Base-by-base conservation (phyloP, 35 echinoderm and acorn worm species). In the Ophioderma brevispina region DNA sequence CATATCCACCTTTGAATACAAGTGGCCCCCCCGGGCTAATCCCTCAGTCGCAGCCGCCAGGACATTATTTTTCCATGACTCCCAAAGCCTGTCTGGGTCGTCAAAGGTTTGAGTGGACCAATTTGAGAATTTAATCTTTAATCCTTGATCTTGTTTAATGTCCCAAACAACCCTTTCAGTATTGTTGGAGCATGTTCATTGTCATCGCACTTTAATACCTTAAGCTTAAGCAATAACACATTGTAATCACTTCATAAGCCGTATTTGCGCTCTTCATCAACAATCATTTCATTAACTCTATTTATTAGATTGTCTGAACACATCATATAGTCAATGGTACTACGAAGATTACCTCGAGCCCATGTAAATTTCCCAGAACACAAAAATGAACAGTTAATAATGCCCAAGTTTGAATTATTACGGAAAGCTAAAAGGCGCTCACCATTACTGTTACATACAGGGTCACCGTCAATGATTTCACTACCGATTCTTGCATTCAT, bases 361-460 rank as follows among this genome's bases (percentile, higher is more conserved):
- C 80, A 82, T 1, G 80, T 82, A 25, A 82, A 33, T 82, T 82
- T 82, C 0, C 80, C 80, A 82, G 28, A n/a, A 43, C 80, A 82
- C 19, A 40, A 25, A 6, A 1, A 6, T 37, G 11, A 4, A 82
- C 80, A 82, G 42, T 40, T 82, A 31, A 82, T 18, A 40, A 82
- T 82, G 4, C 40, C 32, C 35, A 84, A 55, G 39, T 84, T 36
- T 49, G 81, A 49, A 84, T 84, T 35, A 33, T 84, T 38, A 13
- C 39, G 31, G 41, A 84, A 50, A 36, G 49, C 32, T 52, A 84
- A 36, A 33, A 84, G 31, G 25, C 81, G 28, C 31, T 55, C 55
- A 19, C 81, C 81, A 84, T 84, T 84, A 31, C 15, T n/a, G n/a
- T 82, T 82, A 13, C 21, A 30, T 39, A 82, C 38, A 40, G 80